phyloP scores from a whole-genome alignment of 2,888 invertebrate genomes.

The Eupithecia pulchellata region DNA sequence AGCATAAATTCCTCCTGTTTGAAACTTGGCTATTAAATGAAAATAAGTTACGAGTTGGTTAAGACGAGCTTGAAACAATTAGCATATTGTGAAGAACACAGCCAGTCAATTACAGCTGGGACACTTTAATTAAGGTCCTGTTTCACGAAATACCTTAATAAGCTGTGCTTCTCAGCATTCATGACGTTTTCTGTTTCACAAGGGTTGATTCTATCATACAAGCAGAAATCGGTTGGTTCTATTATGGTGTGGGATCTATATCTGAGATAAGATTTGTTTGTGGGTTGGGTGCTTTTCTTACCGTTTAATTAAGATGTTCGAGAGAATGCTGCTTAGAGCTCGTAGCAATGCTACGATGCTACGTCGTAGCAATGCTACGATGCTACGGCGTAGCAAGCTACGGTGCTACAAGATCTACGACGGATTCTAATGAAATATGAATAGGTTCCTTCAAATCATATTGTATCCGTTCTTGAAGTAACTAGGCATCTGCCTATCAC shows the following conservation, averaged over 20 bases:
- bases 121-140: slow-evolving; percentile 4
- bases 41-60: slow-evolving; percentile 38
- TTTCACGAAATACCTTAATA: background rate
- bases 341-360: background rate
- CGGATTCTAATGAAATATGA: background rate
- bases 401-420: background rate
- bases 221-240: background rate
- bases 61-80: slow-evolving; percentile 40
- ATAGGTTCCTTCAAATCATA: background rate
- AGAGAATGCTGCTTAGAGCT: too few species aligned
- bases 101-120: slow-evolving; percentile 4
- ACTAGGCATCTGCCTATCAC: too few species aligned
- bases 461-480: background rate
- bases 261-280: too few species aligned
- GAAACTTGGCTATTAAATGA: slow-evolving; percentile 34
- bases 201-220: background rate
- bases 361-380: background rate
- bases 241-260: background rate
- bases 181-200: background rate
- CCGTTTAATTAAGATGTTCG: background rate
- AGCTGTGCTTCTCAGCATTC: background rate
- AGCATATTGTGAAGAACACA: slow-evolving; percentile 31
- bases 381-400: background rate
- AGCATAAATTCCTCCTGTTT: slow-evolving; percentile 28
- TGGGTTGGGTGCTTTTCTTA: background rate